Evolutionary conservation across 2,888 invertebrate genomes (phyloP).

Genomic region (Hypercompe scribonia): DNA sequence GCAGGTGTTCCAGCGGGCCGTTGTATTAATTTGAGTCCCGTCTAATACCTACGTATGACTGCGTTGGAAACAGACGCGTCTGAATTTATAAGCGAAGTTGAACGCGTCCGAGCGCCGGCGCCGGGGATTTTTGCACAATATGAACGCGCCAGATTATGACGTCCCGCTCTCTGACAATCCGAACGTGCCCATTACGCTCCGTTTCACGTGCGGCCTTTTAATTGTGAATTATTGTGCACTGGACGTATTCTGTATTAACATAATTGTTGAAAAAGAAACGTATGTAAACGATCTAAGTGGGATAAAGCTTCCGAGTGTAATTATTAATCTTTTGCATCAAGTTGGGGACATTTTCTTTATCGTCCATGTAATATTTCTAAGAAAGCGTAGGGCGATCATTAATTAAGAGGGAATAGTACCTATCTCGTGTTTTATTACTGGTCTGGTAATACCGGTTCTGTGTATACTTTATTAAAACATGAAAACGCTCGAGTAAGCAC

Average conservation of each 20-base stretch:
- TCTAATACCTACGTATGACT: constrained; percentile 82
- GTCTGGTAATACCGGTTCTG: constrained; percentile 64
- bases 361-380: constrained; percentile 65
- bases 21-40: constrained; percentile 83
- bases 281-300: constrained; percentile 75
- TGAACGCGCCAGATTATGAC: constrained; percentile 77
- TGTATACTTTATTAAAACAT: constrained; percentile 57
- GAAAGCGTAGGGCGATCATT: constrained; percentile 61
- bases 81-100: constrained; percentile 79
- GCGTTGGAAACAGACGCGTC: constrained; percentile 73
- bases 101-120: constrained; percentile 64
- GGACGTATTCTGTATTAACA: constrained; percentile 70
- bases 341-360: constrained; percentile 62
- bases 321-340: constrained; percentile 79
- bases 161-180: constrained; percentile 62
- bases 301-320: constrained; percentile 70
- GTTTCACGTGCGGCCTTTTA: constrained; percentile 64
- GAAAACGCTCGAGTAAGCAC: constrained; percentile 58
- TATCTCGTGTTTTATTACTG: constrained; percentile 64
- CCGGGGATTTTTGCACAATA: constrained; percentile 66
- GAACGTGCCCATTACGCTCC: constrained; percentile 65
- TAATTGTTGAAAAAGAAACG: constrained; percentile 83
- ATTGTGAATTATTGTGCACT: constrained; percentile 77
- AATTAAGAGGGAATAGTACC: constrained; percentile 61
- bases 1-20: constrained; percentile 76